Conservation (phyloP, 2,888 invertebrate species). For the Aporophyla nigra region DNA sequence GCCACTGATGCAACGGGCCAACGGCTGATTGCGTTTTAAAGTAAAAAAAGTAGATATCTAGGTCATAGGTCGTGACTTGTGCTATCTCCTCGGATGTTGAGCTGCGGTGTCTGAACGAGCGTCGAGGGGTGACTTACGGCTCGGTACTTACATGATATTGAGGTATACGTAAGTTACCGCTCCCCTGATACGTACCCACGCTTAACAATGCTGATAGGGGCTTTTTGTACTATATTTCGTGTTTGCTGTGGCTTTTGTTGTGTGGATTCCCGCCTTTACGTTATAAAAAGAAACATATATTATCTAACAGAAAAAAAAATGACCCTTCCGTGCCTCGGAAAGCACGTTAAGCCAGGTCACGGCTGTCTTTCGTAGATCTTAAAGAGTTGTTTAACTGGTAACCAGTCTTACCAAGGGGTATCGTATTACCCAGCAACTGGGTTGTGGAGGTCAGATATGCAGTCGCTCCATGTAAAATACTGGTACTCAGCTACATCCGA, state of each 20-base stretch:
- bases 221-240: constrained; percentile 43
- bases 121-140: constrained; percentile 61
- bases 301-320: too few species aligned
- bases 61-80: constrained; percentile 57
- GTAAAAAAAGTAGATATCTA: constrained; percentile 49
- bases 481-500: too few species aligned
- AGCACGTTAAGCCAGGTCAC: too few species aligned
- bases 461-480: too few species aligned
- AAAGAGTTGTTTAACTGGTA: too few species aligned
- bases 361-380: too few species aligned
- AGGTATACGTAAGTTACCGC: constrained; percentile 49
- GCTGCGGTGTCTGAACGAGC: constrained; percentile 57
- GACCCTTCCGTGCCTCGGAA: too few species aligned
- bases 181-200: constrained; percentile 50
- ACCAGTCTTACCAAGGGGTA: too few species aligned
- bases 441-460: too few species aligned
- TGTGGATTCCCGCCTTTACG: constrained; percentile 21
- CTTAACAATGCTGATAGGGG: constrained; percentile 56
- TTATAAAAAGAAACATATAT: background rate
- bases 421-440: too few species aligned
- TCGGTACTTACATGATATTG: constrained; percentile 62
- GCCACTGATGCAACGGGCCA: constrained; percentile 37
- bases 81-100: constrained; percentile 55
- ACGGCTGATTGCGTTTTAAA: constrained; percentile 55
- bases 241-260: constrained; percentile 38